Evolutionary conservation across 2,888 invertebrate genomes (phyloP).

Genomic region (Anorthoa munda): DNA sequence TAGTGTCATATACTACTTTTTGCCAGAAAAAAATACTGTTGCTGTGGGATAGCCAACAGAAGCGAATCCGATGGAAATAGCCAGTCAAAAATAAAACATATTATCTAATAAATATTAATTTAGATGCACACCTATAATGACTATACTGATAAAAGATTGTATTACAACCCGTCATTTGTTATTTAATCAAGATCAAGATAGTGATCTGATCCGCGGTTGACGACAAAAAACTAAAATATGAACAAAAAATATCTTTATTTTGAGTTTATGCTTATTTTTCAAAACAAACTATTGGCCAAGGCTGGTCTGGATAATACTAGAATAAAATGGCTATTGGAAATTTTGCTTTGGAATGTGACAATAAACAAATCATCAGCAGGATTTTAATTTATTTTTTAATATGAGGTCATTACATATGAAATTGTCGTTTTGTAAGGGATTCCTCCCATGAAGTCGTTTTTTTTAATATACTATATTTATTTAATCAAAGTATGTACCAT

Average conservation of each 20-base stretch:
- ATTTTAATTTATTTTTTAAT: too few relatives aligned
- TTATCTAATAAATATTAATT: not conserved
- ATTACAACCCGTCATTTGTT: not conserved
- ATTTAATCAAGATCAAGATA: slow-evolving; percentile 17
- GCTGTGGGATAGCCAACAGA: too few relatives aligned
- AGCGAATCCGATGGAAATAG: too few relatives aligned
- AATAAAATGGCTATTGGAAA: not conserved
- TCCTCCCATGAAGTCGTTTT: too few relatives aligned
- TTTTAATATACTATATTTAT: too few relatives aligned
- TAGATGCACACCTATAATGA: not conserved
- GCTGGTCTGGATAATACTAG: not conserved
- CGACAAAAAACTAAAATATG: not conserved
- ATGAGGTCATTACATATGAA: too few relatives aligned
- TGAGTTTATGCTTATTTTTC: not conserved
- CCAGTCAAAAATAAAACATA: not conserved
- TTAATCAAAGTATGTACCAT: too few relatives aligned
- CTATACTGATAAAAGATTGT: not conserved
- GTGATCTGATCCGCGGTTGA: slow-evolving; percentile 9
- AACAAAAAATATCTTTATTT: not conserved
- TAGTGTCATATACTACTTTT: too few relatives aligned
- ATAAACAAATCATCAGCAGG: not conserved
- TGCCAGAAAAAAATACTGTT: too few relatives aligned
- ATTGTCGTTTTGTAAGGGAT: too few relatives aligned
- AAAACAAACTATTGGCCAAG: slow-evolving; percentile 1
- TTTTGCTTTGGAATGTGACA: not conserved